A percentile compares a stretch with the other conserved stretches of the same genome.
Conservation (phyloP, 1,140 invertebrate species). For the Brachionus asplanchnoidis region DNA sequence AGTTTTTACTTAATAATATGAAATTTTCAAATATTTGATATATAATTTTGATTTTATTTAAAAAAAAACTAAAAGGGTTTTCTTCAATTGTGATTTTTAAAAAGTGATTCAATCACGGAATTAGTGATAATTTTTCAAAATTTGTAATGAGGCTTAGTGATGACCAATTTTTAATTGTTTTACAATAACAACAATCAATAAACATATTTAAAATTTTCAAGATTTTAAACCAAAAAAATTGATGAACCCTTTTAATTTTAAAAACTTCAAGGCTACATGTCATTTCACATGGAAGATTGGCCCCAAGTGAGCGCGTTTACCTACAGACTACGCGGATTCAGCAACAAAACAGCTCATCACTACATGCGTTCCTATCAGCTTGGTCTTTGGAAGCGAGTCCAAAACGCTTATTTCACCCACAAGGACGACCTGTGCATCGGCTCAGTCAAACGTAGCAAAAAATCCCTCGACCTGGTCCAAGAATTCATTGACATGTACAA, state of each 20-base stretch:
- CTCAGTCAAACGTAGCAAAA: neutral
- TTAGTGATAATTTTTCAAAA: too few relatives aligned
- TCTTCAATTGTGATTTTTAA: too few relatives aligned
- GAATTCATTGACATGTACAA: slow-evolving; percentile 26
- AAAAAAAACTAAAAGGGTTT: too few relatives aligned
- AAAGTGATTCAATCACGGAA: too few relatives aligned
- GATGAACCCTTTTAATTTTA: neutral
- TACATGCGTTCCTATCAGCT: slow-evolving; percentile 35
- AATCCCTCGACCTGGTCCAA: neutral
- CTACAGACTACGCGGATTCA: slow-evolving; percentile 41
- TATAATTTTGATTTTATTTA: too few relatives aligned
- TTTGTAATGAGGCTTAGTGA: too few relatives aligned
- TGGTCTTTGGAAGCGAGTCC: neutral
- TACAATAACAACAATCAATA: too few relatives aligned
- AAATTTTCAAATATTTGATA: too few relatives aligned
- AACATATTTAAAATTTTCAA: too few relatives aligned
- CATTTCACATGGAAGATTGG: slow-evolving; percentile 42
- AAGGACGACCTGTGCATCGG: slow-evolving; percentile 7
- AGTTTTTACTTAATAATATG: too few relatives aligned
- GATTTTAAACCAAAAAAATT: neutral
- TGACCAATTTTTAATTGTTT: too few relatives aligned
- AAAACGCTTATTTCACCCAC: neutral
- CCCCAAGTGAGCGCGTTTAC: slow-evolving; percentile 39
- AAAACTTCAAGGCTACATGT: slow-evolving; percentile 38
- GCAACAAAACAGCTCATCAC: slow-evolving; percentile 43